phyloP scores from a whole-genome alignment of 2,888 invertebrate genomes.

The Drosophila macrospina region DNA sequence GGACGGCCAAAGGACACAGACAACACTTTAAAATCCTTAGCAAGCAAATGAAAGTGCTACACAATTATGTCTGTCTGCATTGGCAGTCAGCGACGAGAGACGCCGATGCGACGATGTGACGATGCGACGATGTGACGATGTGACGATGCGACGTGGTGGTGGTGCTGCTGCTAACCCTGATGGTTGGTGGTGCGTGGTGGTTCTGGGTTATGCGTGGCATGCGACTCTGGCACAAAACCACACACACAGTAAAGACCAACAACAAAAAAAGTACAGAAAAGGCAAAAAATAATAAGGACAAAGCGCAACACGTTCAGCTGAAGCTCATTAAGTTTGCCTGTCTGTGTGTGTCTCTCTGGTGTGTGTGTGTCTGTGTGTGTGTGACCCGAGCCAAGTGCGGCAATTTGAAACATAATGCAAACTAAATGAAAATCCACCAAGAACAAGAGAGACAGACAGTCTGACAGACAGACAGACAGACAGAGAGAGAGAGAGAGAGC shows the following conservation, averaged over 20 bases:
- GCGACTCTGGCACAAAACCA: slow-evolving; percentile 3
- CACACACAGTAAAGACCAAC: not conserved
- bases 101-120: not conserved
- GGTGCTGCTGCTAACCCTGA: not conserved
- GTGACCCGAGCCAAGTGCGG: slow-evolving; percentile 44
- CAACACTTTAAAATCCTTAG: slow-evolving; percentile 45
- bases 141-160: too few relatives aligned
- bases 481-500: slow-evolving; percentile 1
- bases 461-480: not conserved
- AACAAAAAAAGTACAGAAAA: not conserved
- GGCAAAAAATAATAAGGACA: slow-evolving; percentile 28
- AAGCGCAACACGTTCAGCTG: slow-evolving; percentile 57
- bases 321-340: slow-evolving; percentile 56
- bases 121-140: not conserved
- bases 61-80: slow-evolving; percentile 30
- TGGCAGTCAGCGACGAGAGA: slow-evolving; percentile 12
- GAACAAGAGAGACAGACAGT: slow-evolving; percentile 4
- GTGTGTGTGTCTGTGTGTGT: not conserved
- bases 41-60: slow-evolving; percentile 47
- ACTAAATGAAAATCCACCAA: slow-evolving; percentile 59
- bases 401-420: slow-evolving; percentile 60
- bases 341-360: not conserved
- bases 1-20: slow-evolving; percentile 35
- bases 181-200: slow-evolving; percentile 6
- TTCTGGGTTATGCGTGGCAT: slow-evolving; percentile 5